Percentiles rank a stretch among this genome's conserved stretches.
These are phyloP conservation scores for Hyperoplus lanceolatus DNA, from an alignment of 2,797 vertebrate genomes.

Conservation along the genomic window DNA sequence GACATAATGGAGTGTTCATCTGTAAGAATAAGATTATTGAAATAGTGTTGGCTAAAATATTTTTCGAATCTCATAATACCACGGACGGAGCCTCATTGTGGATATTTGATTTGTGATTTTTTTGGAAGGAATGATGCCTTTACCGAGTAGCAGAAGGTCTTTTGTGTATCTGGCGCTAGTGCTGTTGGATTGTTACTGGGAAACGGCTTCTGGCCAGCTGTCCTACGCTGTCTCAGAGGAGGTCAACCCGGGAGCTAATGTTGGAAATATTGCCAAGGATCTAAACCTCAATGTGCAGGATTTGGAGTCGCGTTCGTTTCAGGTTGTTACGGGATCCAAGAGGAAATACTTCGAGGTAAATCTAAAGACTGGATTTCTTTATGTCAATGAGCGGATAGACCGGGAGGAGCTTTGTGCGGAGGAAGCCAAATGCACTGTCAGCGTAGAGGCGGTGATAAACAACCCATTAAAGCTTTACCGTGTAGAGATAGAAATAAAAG, in stretches of 20 bases:
- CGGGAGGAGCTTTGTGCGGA: slow-evolving; percentile 79
- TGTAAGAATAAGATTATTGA: neutral
- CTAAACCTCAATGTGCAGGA: slow-evolving; percentile 72
- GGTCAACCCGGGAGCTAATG: slow-evolving; percentile 60
- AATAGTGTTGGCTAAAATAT: neutral
- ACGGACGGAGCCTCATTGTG: neutral
- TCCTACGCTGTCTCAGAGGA: slow-evolving; percentile 77
- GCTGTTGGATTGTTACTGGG: slow-evolving; percentile 43
- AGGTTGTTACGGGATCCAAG: slow-evolving; percentile 64
- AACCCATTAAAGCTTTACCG: slow-evolving; percentile 72
- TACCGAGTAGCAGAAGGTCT: neutral
- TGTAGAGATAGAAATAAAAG: slow-evolving; percentile 68
- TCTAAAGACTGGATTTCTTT: slow-evolving; percentile 73
- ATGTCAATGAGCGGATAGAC: slow-evolving; percentile 78
- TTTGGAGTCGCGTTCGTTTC: slow-evolving; percentile 64
- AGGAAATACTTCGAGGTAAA: slow-evolving; percentile 81
- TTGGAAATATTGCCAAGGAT: slow-evolving; percentile 81
- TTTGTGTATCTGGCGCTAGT: slow-evolving; percentile 34
- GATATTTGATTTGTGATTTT: neutral
- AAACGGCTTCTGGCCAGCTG: slow-evolving; percentile 70
- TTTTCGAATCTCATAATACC: neutral
- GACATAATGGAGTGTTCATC: neutral
- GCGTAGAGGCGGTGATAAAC: slow-evolving; percentile 73
- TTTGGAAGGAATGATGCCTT: slow-evolving; percentile 33
- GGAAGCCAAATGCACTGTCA: slow-evolving; percentile 67